Evolutionary conservation across 2,113 vertebrate species (phyloP).

Genomic region (Morone saxatilis): DNA sequence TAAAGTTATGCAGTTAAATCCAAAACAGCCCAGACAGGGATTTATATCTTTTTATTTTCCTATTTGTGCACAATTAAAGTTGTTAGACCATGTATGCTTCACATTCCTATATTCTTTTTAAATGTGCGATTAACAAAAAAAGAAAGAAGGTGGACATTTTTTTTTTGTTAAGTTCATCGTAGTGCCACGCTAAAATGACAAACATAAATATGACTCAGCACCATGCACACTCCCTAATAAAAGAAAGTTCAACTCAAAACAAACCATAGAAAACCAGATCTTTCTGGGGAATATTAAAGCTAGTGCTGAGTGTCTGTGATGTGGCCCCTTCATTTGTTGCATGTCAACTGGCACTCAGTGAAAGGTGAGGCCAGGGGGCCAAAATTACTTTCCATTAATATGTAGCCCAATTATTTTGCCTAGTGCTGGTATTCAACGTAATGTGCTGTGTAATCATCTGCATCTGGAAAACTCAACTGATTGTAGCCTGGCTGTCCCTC

Average conservation of each 20-base stretch:
- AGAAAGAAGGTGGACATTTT: not conserved
- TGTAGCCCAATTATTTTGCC: slow-evolving; percentile 45
- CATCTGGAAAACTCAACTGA: slow-evolving; percentile 14
- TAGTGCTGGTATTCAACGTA: slow-evolving; percentile 6
- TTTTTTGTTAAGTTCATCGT: too few relatives aligned
- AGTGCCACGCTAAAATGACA: slow-evolving; percentile 1
- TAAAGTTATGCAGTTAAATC: not conserved
- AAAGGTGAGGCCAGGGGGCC: slow-evolving; percentile 35
- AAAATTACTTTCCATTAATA: slow-evolving; percentile 17
- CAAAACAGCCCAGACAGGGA: not conserved
- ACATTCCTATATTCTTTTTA: not conserved
- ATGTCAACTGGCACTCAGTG: slow-evolving; percentile 54
- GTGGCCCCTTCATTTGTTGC: slow-evolving; percentile 33
- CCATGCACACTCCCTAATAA: not conserved
- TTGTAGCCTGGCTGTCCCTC: slow-evolving; percentile 13
- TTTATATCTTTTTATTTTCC: not conserved
- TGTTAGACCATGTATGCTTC: not conserved
- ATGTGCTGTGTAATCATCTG: slow-evolving; percentile 25
- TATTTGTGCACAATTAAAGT: too few relatives aligned
- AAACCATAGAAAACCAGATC: slow-evolving; percentile 32
- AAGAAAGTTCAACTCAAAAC: slow-evolving; percentile 1
- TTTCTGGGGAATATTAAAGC: slow-evolving; percentile 46
- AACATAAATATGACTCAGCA: slow-evolving; percentile 19
- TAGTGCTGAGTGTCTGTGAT: slow-evolving; percentile 42
- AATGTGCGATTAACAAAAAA: not conserved